Base-by-base conservation (phyloP, 2,113 vertebrate species). In the Xyrauchen texanus region DNA sequence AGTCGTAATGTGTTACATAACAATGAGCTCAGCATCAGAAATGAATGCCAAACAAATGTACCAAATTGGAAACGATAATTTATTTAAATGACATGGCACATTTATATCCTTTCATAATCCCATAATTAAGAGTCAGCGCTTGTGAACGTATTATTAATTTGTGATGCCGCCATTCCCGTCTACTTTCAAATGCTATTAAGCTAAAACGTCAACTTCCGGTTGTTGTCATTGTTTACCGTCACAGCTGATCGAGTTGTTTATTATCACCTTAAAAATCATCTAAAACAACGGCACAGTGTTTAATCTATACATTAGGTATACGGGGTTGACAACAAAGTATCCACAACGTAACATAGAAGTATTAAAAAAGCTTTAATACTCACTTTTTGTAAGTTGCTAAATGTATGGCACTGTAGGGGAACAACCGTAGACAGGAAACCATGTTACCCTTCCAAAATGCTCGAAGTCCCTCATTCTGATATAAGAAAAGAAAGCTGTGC, bases 381-480 rank as follows among this genome's bases (percentile, higher is more conserved):
- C 91, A 97, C 96, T 93, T 95, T 91, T 91, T 95, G 86, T 96
- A 96, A 44, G 95, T 91, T 49, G 95, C 83, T 65, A 99, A 90
- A 71, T 98, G 96, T 76, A 97, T 84, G 2, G 93, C 92, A 77
- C 93, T 97, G 92, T 94, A 96, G 0, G 96, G 96, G 52, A 93
- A 94, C 85, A 98, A 87, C 44, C 96, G 94, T n/a, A 96, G 87
- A 87, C 96, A 98, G 15, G 95, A 95, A 47, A 93, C 90, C 7
- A 93, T 85, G 65, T 99, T 98, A 57, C 96, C 96, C 86, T 99
- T 98, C 96, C 96, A 98, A 65, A 97, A 93, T 0, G 94, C 96
- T 7, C 92, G 87, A 44, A 92, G 49, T 46, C 97, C 96, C 81
- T 98, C 94, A 66, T 90, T 68, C 12, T 85, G 88, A 86, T 91